Conservation (phyloP, 2,888 invertebrate species). For the Maniola hyperantus region DNA sequence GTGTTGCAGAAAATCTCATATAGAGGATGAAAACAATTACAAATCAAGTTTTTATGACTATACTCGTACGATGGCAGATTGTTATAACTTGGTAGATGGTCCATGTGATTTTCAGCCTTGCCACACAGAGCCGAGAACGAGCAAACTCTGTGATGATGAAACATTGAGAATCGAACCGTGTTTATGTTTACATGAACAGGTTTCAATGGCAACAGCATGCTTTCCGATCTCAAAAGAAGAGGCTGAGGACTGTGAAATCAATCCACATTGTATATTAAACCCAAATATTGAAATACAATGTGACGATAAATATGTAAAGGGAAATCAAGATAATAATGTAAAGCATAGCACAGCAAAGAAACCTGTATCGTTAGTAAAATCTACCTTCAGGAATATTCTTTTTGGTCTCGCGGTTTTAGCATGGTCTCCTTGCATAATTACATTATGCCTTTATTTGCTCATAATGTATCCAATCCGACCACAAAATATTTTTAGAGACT, state of each 20-base stretch:
- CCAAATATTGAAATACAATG: constrained; percentile 8
- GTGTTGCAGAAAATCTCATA: not conserved
- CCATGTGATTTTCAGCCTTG: constrained; percentile 4
- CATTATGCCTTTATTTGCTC: constrained; percentile 48
- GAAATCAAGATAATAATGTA: not conserved
- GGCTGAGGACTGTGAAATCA: constrained; percentile 27
- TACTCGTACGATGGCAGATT: constrained; percentile 14
- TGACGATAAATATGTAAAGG: constrained; percentile 2
- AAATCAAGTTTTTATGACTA: not conserved
- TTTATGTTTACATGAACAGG: constrained; percentile 8
- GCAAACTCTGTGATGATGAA: constrained; percentile 7
- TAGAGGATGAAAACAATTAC: not conserved
- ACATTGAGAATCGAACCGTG: not conserved
- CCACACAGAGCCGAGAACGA: not conserved
- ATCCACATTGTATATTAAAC: not conserved
- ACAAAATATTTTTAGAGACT: constrained; percentile 34
- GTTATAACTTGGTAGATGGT: constrained; percentile 23
- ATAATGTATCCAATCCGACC: constrained; percentile 49
- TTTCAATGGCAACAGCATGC: constrained; percentile 22
- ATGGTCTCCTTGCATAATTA: constrained; percentile 57
- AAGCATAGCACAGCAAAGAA: constrained; percentile 4
- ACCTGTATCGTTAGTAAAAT: constrained; percentile 33
- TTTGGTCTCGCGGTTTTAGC: constrained; percentile 47
- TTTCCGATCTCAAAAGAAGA: constrained; percentile 20
- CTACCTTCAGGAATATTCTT: constrained; percentile 43